These are phyloP conservation scores for Albula goreensis DNA, from an alignment of 2,113 vertebrate species.

Conservation along the genomic window DNA sequence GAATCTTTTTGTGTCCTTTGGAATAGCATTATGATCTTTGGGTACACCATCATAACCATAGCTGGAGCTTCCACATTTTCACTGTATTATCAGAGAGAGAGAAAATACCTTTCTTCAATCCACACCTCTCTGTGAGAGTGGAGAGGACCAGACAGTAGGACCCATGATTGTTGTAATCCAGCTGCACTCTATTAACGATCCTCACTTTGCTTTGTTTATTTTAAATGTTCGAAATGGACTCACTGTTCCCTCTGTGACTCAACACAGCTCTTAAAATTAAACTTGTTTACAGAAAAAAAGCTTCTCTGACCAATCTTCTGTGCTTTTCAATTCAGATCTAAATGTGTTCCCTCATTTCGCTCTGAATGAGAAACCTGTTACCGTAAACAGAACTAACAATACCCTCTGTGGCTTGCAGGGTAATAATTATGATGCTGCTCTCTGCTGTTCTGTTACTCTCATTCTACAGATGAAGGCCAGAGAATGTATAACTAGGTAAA, in stretches of 20 bases:
- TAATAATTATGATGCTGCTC: constrained; percentile 13
- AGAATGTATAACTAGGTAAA: too few species aligned
- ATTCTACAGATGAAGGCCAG: too few species aligned
- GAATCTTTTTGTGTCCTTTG: too few species aligned
- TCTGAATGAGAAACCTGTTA: constrained; percentile 11
- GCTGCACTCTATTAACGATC: background rate
- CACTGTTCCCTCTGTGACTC: constrained; percentile 1
- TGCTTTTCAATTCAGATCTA: constrained; percentile 22
- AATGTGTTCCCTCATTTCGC: constrained; percentile 12
- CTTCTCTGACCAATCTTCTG: constrained; percentile 9
- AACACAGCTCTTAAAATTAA: constrained; percentile 23
- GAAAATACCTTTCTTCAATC: too few species aligned
- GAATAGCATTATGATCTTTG: too few species aligned
- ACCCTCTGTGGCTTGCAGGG: background rate
- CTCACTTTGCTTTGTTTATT: background rate
- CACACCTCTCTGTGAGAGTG: too few species aligned
- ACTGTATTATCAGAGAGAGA: too few species aligned
- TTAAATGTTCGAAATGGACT: constrained; percentile 6
- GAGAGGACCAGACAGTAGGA: background rate
- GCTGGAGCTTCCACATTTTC: too few species aligned
- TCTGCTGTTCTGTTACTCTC: constrained; percentile 20
- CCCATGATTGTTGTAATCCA: background rate
- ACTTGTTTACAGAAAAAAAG: background rate
- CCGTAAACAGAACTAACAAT: constrained; percentile 15
- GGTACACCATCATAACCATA: too few species aligned